Evolutionary conservation across 2,888 invertebrate genomes (phyloP).

Genomic region (Globia sparganii): DNA sequence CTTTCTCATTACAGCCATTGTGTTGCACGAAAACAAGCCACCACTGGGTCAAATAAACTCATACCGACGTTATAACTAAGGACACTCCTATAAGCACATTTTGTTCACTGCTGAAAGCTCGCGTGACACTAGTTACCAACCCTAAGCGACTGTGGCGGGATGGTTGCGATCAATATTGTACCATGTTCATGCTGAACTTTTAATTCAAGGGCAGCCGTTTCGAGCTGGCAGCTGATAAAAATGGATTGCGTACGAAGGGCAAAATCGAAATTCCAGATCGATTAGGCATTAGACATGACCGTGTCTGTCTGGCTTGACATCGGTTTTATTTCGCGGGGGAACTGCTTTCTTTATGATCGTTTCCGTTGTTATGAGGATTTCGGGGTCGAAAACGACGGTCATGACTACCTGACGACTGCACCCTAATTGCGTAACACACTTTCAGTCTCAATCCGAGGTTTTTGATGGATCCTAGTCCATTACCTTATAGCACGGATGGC

Average conservation of each 20-base stretch:
- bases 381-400: conserved; percentile 11
- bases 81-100: conserved; percentile 77
- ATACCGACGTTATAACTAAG: conserved; percentile 59
- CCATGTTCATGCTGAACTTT: conserved; percentile 72
- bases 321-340: conserved; percentile 7
- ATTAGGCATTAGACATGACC: conserved; percentile 36
- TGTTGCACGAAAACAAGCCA: conserved; percentile 50
- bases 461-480: too few species aligned
- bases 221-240: conserved; percentile 58
- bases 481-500: too few species aligned
- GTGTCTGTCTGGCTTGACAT: conserved; percentile 18
- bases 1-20: conserved; percentile 72
- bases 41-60: conserved; percentile 47
- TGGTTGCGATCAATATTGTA: conserved; percentile 79
- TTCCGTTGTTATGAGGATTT: conserved; percentile 6
- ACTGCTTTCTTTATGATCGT: conserved; percentile 19
- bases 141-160: conserved; percentile 64
- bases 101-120: conserved; percentile 75
- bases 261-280: conserved; percentile 39
- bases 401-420: neutral
- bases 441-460: too few species aligned
- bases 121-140: conserved; percentile 81
- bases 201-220: conserved; percentile 74
- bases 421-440: neutral
- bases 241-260: conserved; percentile 53